Percentiles rank a stretch among this genome's conserved stretches.
phyloP scores from a whole-genome alignment of 2,888 invertebrate genomes.

The Pomacea canaliculata region DNA sequence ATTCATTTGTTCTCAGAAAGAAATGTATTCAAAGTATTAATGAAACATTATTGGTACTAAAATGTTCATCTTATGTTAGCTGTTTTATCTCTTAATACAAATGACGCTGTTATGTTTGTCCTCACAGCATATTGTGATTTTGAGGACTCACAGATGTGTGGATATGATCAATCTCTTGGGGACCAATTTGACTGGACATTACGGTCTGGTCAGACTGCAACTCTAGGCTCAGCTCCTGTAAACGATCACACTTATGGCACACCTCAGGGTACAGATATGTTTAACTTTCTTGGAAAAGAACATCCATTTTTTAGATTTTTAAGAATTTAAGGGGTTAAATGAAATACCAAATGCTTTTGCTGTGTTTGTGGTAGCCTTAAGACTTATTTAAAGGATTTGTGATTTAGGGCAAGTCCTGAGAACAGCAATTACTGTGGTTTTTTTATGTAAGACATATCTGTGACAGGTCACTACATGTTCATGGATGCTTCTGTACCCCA shows the following conservation, averaged over 20 bases:
- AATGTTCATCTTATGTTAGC: no score
- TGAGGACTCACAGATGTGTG: slow-evolving; percentile 50
- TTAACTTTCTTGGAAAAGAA: background rate
- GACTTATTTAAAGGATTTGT: no score
- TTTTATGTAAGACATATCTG: background rate
- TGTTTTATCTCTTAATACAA: no score
- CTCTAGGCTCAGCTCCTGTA: slow-evolving; percentile 50
- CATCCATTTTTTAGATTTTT: no score
- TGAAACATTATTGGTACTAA: no score
- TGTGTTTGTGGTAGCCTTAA: no score
- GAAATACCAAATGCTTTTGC: no score
- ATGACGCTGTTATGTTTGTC: background rate
- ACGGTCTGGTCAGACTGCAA: slow-evolving; percentile 40
- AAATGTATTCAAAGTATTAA: no score
- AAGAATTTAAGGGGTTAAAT: no score
- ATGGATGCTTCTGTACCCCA: slow-evolving; percentile 71
- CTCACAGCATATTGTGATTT: slow-evolving; percentile 58
- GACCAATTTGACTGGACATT: slow-evolving; percentile 55
- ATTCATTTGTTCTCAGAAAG: no score
- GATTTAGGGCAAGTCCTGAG: no score
- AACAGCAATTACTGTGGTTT: no score
- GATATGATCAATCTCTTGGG: slow-evolving; percentile 38
- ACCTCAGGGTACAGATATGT: slow-evolving; percentile 60
- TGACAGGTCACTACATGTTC: slow-evolving; percentile 44
- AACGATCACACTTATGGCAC: slow-evolving; percentile 65